Base-by-base conservation (phyloP, 2,113 vertebrate species). In the Nyctibius bracteatus region DNA sequence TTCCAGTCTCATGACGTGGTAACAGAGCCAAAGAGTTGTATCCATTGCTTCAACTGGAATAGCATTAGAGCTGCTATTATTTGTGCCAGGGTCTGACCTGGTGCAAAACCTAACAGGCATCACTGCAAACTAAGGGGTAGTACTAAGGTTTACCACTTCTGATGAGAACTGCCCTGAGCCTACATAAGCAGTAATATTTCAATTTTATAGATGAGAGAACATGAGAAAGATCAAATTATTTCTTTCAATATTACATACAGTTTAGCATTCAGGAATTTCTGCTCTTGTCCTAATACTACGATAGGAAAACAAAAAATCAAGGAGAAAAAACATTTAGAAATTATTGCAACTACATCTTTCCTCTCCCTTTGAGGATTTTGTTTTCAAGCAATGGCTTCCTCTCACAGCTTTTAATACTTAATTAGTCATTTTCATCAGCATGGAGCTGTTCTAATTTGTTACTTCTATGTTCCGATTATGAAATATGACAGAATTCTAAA, bases 401-500 rank as follows among this genome's bases (percentile, higher is more conserved):
- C 63, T 92, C 68, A 51, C 20, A 93, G 62, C 39, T 90, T 90
- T 91, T 66, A 88, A 82, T 73, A 77, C 67, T 86, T 86, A 57
- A 77, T 67, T 81, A 88, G 71, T 74, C 6, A 82, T 92, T 85
- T 90, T 92, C 70, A 92, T 81, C 82, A 94, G 30, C 41, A 67
- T n/a, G 28, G 39, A 80, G 37, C 57, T 92, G 61, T 88, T 93
- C 33, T 88, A 61, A 90, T 88, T 90, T 86, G 63, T 90, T 93
- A 92, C 31, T 92, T 86, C 75, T 54, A 35, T 43, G 44, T 68
- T 93, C 73, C 2, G 14, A 87, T 79, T 92, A 92, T 79, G 47
- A 94, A 92, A 87, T 84, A 92, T 30, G 52, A 75, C 66, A 89
- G 72, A 90, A 92, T 84, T 83, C 51, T 90, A 81, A 93, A 94